A percentile compares a stretch with the other conserved stretches of the same genome.
phyloP scores from a whole-genome alignment of 2,888 invertebrate genomes.

The Eremobia ochroleuca region DNA sequence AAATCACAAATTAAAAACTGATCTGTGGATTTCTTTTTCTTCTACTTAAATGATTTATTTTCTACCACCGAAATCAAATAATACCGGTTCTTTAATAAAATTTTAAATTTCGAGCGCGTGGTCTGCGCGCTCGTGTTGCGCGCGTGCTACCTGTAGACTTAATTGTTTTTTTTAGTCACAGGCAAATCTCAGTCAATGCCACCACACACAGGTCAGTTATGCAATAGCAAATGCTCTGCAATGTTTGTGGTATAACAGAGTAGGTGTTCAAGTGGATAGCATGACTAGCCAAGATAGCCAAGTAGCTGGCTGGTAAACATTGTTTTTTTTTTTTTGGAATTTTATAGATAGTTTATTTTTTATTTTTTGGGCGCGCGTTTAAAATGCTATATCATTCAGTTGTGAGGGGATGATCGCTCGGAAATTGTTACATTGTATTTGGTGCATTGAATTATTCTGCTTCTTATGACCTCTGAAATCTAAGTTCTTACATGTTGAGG shows the following conservation, averaged over 20 bases:
- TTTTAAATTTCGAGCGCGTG: constrained; percentile 26
- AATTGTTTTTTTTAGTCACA: constrained; percentile 31
- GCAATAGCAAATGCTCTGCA: constrained; percentile 19
- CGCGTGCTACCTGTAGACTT: constrained; percentile 74
- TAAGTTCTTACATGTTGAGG: neutral
- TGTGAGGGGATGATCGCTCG: too few relatives aligned
- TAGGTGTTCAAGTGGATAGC: neutral
- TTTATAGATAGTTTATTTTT: too few relatives aligned
- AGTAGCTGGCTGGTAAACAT: too few relatives aligned
- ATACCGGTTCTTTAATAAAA: neutral
- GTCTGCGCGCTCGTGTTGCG: constrained; percentile 48
- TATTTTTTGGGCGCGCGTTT: too few relatives aligned
- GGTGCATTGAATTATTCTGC: too few relatives aligned
- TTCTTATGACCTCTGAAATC: neutral
- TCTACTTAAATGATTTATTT: neutral
- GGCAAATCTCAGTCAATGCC: constrained; percentile 48
- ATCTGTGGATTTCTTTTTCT: neutral
- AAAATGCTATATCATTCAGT: too few relatives aligned
- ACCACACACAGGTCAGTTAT: constrained; percentile 21
- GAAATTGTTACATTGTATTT: too few relatives aligned
- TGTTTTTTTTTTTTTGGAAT: too few relatives aligned
- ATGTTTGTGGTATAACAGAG: constrained; percentile 10
- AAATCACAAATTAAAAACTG: constrained; percentile 30
- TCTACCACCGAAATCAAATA: neutral
- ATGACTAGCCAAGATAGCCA: too few relatives aligned